These are phyloP conservation scores for Drosophila nikananu DNA, from an alignment of 1,140 invertebrate species.

Conservation along the genomic window DNA sequence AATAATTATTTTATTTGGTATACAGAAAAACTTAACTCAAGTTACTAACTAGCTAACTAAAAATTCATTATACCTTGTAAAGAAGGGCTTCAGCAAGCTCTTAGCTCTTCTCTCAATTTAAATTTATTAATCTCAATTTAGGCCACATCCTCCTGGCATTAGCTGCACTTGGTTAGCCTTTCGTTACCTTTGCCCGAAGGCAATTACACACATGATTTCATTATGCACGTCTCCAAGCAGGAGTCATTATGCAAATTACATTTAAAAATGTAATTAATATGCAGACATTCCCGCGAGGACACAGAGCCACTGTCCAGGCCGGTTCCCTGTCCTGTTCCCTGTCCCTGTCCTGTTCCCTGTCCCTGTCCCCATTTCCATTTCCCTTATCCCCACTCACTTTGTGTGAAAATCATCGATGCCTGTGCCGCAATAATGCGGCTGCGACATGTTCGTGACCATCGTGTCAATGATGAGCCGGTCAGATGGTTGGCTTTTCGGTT, in stretches of 20 bases:
- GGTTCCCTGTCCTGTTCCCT: neutral
- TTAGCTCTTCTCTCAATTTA: neutral
- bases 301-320: neutral
- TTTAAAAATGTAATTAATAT: slow-evolving; percentile 77
- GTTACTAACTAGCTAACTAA: neutral
- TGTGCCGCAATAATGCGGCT: slow-evolving; percentile 82
- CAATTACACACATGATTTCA: slow-evolving; percentile 71
- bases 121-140: neutral
- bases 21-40: no score
- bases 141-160: neutral
- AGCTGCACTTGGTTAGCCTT: slow-evolving; percentile 28
- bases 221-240: slow-evolving; percentile 44
- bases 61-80: neutral
- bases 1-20: neutral
- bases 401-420: slow-evolving; percentile 82
- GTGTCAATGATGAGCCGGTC: slow-evolving; percentile 59
- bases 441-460: slow-evolving; percentile 83
- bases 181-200: slow-evolving; percentile 26
- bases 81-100: neutral
- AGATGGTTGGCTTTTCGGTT: slow-evolving; percentile 15
- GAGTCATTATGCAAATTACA: slow-evolving; percentile 76
- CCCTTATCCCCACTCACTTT: slow-evolving; percentile 60
- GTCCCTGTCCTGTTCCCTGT: neutral
- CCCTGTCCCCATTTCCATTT: neutral
- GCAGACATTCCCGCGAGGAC: slow-evolving; percentile 31